These are phyloP conservation scores for Ophion ventricosus DNA, from an alignment of 2,888 invertebrate species.

Conservation along the genomic window DNA sequence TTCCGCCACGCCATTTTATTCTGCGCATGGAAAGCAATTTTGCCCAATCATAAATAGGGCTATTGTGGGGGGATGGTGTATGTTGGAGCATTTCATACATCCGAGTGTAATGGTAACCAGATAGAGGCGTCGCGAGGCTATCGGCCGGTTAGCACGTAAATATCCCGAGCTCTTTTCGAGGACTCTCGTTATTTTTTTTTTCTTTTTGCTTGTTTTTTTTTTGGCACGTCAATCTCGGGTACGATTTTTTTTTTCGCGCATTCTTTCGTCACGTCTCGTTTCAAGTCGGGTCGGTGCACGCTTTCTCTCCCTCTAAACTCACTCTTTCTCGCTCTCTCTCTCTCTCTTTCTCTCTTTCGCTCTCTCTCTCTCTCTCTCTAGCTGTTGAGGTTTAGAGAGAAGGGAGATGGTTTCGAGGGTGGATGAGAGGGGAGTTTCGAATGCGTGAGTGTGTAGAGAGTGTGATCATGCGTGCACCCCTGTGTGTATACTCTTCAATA, in stretches of 20 bases:
- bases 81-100: slow-evolving; percentile 83
- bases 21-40: slow-evolving; percentile 84
- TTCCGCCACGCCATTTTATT: slow-evolving; percentile 83
- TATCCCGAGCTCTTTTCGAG: slow-evolving; percentile 71
- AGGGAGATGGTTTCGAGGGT: slow-evolving; percentile 41
- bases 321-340: slow-evolving; percentile 8
- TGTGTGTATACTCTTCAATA: slow-evolving; percentile 30
- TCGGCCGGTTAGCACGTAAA: slow-evolving; percentile 82
- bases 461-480: slow-evolving; percentile 66
- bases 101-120: slow-evolving; percentile 83
- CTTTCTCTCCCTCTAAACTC: slow-evolving; percentile 10
- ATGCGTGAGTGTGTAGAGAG: slow-evolving; percentile 60
- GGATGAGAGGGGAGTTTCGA: slow-evolving; percentile 22
- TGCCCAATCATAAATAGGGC: slow-evolving; percentile 84
- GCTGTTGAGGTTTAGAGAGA: slow-evolving; percentile 38
- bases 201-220: not conserved
- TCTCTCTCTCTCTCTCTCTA: slow-evolving; percentile 18
- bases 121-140: slow-evolving; percentile 82
- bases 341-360: slow-evolving; percentile 16
- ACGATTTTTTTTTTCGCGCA: slow-evolving; percentile 45
- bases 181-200: slow-evolving; percentile 56
- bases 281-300: slow-evolving; percentile 24
- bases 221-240: not conserved
- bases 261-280: slow-evolving; percentile 35
- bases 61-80: slow-evolving; percentile 83